Percentiles rank a stretch among this genome's conserved stretches.
Evolutionary conservation across 1,140 invertebrate species (phyloP).

Genomic region (Wasmannia auropunctata): DNA sequence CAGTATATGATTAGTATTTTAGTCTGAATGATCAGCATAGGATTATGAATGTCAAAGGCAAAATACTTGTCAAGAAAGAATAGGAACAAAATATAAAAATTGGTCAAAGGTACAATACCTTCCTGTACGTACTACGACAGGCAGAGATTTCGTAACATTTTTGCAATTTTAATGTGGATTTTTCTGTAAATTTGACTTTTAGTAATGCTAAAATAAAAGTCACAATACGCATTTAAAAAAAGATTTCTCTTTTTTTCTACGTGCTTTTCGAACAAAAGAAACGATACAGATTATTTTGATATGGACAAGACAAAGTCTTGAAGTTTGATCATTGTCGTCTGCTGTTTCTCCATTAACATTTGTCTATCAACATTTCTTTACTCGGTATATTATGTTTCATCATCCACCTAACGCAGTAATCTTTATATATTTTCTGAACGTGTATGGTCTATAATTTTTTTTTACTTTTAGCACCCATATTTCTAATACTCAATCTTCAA

Average conservation of each 20-base stretch:
- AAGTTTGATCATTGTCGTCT: neutral
- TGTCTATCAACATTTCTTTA: slow-evolving; percentile 1
- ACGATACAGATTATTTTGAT: slow-evolving; percentile 24
- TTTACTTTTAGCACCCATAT: neutral
- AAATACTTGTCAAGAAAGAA: neutral
- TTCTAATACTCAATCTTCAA: neutral
- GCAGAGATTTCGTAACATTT: neutral
- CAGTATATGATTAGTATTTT: too few species aligned
- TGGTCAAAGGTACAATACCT: neutral
- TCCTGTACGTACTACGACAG: neutral
- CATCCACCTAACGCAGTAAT: neutral
- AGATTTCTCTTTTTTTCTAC: slow-evolving; percentile 6
- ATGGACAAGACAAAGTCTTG: neutral
- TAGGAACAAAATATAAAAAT: neutral
- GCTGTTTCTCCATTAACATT: slow-evolving; percentile 1
- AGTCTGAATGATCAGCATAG: neutral
- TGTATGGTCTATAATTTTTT: neutral
- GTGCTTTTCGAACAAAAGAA: neutral
- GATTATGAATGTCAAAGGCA: neutral
- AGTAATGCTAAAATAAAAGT: neutral
- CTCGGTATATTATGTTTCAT: neutral
- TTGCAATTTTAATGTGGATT: neutral
- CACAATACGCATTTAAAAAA: neutral
- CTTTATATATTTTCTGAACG: neutral
- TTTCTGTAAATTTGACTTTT: neutral